Evolutionary conservation across 2,113 vertebrate genomes (phyloP), one percentile per base, ranked within the genome.

Genomic region (Girardinichthys multiradiatus): DNA sequence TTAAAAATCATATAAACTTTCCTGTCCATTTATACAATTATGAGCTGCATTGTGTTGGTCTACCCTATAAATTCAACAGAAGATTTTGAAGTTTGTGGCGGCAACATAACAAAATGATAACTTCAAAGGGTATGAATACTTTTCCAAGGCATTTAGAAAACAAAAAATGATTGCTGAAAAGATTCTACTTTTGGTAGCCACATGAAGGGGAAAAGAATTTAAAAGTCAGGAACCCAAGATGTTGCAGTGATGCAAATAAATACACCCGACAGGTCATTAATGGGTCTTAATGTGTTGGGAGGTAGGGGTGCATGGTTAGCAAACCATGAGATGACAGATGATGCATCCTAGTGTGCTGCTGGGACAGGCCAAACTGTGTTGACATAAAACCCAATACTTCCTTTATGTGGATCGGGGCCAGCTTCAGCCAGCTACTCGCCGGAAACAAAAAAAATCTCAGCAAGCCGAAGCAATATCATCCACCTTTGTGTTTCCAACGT

Each of bases 331-430:
- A 92, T 86, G 90, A 92, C 89, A 91, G 86, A 93, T 89, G 91
- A 92, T 91, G 93, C 91, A 92, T 92, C 92, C 92, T 87, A 67
- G 80, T 89, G 72, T 66, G 87, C 90, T 91, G 90, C 92, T 84
- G 80, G 87, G 90, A 91, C 88, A 92, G 90, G 83, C 90, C 76
- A 68, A 81, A 87, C 86, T 81, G 84, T 94, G 91, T 93, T 94
- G 92, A 94, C 90, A 91, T 86, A 92, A 82, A 94, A 95, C 91
- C 88, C 88, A 94, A 93, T 93, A 94, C 93, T 94, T 94, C 94
- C 94, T 91, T 89, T 81, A 88, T 80, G 84, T 89, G 91, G 90
- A 92, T 90, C 85, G 60, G 70, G 86, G 85, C 90, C 88, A 91
- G 86, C 64, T 83, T 71, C 84, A 82, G 90, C 90, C 83, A 86